Conservation (phyloP, 2,113 vertebrate genomes). For the Epinephelus moara region DNA sequence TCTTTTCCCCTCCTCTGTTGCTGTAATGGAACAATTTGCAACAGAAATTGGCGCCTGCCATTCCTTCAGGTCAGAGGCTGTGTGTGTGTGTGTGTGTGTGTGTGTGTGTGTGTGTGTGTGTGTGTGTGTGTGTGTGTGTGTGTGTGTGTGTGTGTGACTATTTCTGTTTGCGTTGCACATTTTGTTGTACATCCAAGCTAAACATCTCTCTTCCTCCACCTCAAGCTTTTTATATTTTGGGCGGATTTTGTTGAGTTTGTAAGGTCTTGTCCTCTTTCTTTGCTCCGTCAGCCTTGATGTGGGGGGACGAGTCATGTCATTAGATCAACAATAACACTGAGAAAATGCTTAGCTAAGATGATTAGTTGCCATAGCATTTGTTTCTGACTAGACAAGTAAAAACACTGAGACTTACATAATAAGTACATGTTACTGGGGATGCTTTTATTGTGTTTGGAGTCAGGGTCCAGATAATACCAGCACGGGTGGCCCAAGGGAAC, state of each 20-base stretch:
- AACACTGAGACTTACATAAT: conserved; percentile 4
- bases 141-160: conserved; percentile 21
- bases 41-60: conserved; percentile 36
- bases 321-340: conserved; percentile 22
- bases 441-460: conserved; percentile 20
- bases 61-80: conserved; percentile 32
- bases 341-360: conserved; percentile 29
- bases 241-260: conserved; percentile 64
- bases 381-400: neutral
- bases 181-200: conserved; percentile 46
- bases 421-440: conserved; percentile 16
- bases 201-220: conserved; percentile 23
- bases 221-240: conserved; percentile 44
- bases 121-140: conserved; percentile 8
- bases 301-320: conserved; percentile 38
- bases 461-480: neutral
- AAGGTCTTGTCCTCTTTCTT: conserved; percentile 65
- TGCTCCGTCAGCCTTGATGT: conserved; percentile 67
- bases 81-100: conserved; percentile 31
- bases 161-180: conserved; percentile 71
- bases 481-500: conserved; percentile 34
- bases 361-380: conserved; percentile 21
- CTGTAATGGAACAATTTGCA: conserved; percentile 67
- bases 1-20: conserved; percentile 26
- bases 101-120: neutral